Conservation (phyloP, 2,888 invertebrate genomes). For the Drosophila meridionalis region DNA sequence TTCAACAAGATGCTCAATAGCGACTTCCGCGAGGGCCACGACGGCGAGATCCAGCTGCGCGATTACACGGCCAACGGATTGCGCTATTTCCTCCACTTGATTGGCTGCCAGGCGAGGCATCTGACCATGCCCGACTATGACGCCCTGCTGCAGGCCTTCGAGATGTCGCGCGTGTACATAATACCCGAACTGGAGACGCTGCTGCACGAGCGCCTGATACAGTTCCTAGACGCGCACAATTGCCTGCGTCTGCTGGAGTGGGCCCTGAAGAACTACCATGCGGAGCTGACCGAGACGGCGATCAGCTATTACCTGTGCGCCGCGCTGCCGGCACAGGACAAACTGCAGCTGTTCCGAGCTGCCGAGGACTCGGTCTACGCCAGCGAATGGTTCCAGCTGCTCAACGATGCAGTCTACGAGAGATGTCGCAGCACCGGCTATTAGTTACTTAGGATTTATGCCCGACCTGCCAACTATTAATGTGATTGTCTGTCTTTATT, state of each 20-base stretch:
- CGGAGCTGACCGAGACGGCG: constrained; percentile 83
- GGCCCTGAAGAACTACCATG: constrained; percentile 84
- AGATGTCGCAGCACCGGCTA: constrained; percentile 79
- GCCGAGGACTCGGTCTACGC: constrained; percentile 83
- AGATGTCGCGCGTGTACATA: constrained; percentile 84
- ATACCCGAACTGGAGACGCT: constrained; percentile 82
- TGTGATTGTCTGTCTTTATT: constrained; percentile 25
- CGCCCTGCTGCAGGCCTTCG: constrained; percentile 83
- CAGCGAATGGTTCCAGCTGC: constrained; percentile 84
- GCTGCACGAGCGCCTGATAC: constrained; percentile 78
- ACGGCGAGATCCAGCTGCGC: constrained; percentile 83
- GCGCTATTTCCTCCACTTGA: constrained; percentile 83
- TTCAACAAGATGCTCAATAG: constrained; percentile 85
- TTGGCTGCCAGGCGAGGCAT: constrained; percentile 72
- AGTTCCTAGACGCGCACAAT: constrained; percentile 78
- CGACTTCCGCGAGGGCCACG: constrained; percentile 83
- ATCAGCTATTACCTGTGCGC: constrained; percentile 84
- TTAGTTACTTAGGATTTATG: constrained; percentile 27
- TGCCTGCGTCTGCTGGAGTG: constrained; percentile 83
- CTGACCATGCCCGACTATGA: constrained; percentile 72
- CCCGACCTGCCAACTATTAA: constrained; percentile 25
- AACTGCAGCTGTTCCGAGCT: constrained; percentile 81
- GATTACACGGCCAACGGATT: constrained; percentile 82
- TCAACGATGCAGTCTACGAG: constrained; percentile 83
- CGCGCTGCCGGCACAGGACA: constrained; percentile 73